Base-by-base conservation (phyloP, 2,113 vertebrate genomes). In the Rhea americana region DNA sequence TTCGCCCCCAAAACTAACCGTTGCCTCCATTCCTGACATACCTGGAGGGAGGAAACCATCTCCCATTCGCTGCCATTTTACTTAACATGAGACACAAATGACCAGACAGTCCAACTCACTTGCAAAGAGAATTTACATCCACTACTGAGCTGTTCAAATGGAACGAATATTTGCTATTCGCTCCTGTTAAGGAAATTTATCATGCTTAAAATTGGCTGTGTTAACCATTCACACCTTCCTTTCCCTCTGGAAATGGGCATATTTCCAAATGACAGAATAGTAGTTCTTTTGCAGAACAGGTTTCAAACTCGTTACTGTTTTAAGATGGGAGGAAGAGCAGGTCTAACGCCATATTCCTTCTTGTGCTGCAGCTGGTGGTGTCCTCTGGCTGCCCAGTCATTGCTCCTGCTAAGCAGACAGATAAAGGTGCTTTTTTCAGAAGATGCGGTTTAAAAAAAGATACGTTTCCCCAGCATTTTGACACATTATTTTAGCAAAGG, bases 131-230 rank as follows among this genome's bases (percentile, higher is more conserved):
- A 84, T 82, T 25, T 14, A 82, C 61, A 41, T 56, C 58, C 58
- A 70, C 55, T 6, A 30, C 79, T 43, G 75, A 71, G n/a, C 75
- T 67, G 37, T 1, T 84, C 83, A 63, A 58, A 86, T 3, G 26
- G 53, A 84, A 82, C 58, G 61, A 91, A 37, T 83, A 91, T 76
- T 96, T 80, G 70, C 80, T 59, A n/a, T 79, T 93, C 0, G 0
- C 62, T 48, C 68, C 87, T 62, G 67, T 76, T 76, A 91, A 48
- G 45, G 75, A 87, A 82, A 92, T 84, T 30, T 80, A 74, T 87
- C 68, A 91, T 84, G 86, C 77, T 91, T 73, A 80, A 87, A 89
- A 89, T 1, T 13, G 30, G 9, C 62, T n/a, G 30, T 28, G 63
- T 68, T 93, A 90, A 94, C 65, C 81, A 67, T n/a, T 63, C 88